These are phyloP conservation scores for Illadopsis cleaveri DNA, from an alignment of 2,113 vertebrate genomes.

Conservation along the genomic window DNA sequence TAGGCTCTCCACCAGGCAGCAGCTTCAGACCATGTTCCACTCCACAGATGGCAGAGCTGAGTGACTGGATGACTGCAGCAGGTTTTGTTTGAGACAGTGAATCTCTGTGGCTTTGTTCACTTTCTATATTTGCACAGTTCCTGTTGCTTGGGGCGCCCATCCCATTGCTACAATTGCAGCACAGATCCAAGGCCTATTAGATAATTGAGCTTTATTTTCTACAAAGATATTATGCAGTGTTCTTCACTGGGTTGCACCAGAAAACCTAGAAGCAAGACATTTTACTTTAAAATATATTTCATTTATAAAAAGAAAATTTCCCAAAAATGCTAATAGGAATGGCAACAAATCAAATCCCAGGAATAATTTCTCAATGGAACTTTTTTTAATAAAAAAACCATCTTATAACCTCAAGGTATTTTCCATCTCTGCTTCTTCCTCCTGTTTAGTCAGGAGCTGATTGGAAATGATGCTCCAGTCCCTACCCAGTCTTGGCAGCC, in stretches of 20 bases:
- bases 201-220: neutral
- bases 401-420: neutral
- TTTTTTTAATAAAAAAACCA: neutral
- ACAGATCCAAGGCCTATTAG: neutral
- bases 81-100: neutral
- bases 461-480: neutral
- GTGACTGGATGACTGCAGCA: neutral
- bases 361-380: neutral
- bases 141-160: neutral
- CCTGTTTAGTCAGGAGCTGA: neutral
- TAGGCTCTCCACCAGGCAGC: neutral
- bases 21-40: neutral
- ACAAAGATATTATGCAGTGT: neutral
- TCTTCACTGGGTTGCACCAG: neutral
- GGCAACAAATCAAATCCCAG: slow-evolving; percentile 16
- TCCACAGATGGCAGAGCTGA: neutral
- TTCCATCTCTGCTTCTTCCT: neutral
- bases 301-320: slow-evolving; percentile 26
- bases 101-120: neutral
- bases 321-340: neutral
- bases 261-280: neutral
- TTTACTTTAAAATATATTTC: slow-evolving; percentile 10
- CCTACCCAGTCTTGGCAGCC: neutral
- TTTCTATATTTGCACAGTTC: neutral
- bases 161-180: neutral